Percentiles rank a stretch among this genome's conserved stretches.
phyloP scores from a whole-genome alignment of 2,797 vertebrate species.

The Xyrichtys novacula region DNA sequence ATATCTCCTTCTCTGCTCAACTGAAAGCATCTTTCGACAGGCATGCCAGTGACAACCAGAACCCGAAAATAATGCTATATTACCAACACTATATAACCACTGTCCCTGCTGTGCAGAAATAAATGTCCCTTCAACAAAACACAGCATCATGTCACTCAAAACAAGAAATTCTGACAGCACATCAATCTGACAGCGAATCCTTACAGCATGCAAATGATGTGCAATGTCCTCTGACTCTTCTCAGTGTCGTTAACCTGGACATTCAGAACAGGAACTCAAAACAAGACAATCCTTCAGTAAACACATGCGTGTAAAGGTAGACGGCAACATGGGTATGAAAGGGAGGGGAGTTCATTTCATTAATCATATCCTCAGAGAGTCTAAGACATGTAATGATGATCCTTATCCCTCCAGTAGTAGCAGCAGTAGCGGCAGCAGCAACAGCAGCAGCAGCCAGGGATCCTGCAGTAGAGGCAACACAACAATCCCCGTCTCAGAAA shows the following conservation, averaged over 20 bases:
- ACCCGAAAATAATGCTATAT: slow-evolving; percentile 43
- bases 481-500: slow-evolving; percentile 63
- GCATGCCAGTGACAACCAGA: slow-evolving; percentile 40
- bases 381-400: slow-evolving; percentile 66
- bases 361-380: slow-evolving; percentile 40
- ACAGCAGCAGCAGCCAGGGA: slow-evolving; percentile 45
- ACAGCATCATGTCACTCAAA: slow-evolving; percentile 14
- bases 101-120: not conserved
- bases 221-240: slow-evolving; percentile 71
- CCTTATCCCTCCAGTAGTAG: slow-evolving; percentile 56
- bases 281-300: slow-evolving; percentile 40
- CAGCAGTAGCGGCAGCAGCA: slow-evolving; percentile 56
- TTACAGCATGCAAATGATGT: slow-evolving; percentile 71
- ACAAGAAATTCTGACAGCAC: slow-evolving; percentile 26
- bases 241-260: slow-evolving; percentile 44
- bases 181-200: slow-evolving; percentile 44
- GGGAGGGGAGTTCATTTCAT: slow-evolving; percentile 43
- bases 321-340: slow-evolving; percentile 27
- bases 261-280: slow-evolving; percentile 50
- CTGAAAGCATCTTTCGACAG: slow-evolving; percentile 40
- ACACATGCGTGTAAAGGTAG: slow-evolving; percentile 40
- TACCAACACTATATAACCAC: slow-evolving; percentile 42
- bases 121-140: slow-evolving; percentile 16
- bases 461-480: slow-evolving; percentile 77
- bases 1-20: slow-evolving; percentile 32